Base-by-base conservation (phyloP, 2,113 vertebrate genomes). In the Acanthochromis polyacanthus region DNA sequence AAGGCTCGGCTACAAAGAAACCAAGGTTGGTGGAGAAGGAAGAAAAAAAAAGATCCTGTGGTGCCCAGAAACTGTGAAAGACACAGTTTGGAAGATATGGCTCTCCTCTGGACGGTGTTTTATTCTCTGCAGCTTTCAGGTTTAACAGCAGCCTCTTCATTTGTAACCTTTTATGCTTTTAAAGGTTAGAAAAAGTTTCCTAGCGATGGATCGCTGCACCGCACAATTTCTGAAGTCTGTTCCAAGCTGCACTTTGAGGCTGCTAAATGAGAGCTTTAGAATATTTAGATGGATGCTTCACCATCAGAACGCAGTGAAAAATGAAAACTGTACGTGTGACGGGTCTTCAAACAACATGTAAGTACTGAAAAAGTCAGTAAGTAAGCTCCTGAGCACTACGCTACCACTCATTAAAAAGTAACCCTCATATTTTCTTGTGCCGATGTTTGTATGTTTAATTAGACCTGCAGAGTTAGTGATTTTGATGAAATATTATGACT, bases 111-210 rank as follows among this genome's bases (percentile, higher is more conserved):
- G 20, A 14, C 1, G 19, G n/a, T 53, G 19, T 40, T 55, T 5
- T 22, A 55, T 57, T 16, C 19, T 48, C 28, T 46, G 32, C 32
- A n/a, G 67, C 40, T 4, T 36, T 36, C 12, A 14, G n/a, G 30
- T 40, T 61, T 4, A 55, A 17, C 38, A 36, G 62, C 10, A 15
- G 11, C 32, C 4, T 43, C n/a, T 48, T 52, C 16, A 40, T 72
- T 66, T 50, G 11, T 9, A 40, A 43, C 30, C 36, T 46, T 53
- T 12, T 30, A 20, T 22, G 19, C 14, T 5, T 36, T 15, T 36
- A 38, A 36, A 61, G 48, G 46, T 53, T 32, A 14, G 46, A 52
- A 46, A 57, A 75, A 4, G 22, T 70, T 70, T 46, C 10, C 7
- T 25, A 17, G 43, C 16, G 38, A 1, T n/a, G 28, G 25, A 20